These are phyloP conservation scores for Corvus cornix DNA, from an alignment of 2,113 vertebrate genomes.

Conservation along the genomic window DNA sequence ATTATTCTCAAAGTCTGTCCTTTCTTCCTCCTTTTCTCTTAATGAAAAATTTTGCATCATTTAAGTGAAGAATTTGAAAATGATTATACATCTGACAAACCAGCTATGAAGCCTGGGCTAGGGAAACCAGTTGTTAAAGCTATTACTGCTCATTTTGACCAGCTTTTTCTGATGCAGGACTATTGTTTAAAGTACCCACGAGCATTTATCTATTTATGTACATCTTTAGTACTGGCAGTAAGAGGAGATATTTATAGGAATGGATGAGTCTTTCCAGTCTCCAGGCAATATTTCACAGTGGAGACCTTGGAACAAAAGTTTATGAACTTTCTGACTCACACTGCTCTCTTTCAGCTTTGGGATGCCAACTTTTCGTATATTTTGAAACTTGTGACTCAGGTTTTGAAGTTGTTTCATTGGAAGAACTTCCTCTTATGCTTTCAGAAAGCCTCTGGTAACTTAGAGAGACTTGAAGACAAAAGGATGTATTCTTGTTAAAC, in stretches of 20 bases:
- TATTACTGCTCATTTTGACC: background rate
- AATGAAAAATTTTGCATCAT: background rate
- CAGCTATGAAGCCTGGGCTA: background rate
- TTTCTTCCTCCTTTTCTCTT: background rate
- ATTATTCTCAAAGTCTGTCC: background rate
- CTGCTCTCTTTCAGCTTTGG: background rate
- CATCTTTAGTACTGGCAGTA: background rate
- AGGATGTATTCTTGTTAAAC: background rate
- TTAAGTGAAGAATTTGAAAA: background rate
- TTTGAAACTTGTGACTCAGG: background rate
- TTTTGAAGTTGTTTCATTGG: background rate
- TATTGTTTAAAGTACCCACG: background rate
- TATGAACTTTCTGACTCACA: background rate
- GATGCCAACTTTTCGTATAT: background rate
- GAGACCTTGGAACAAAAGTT: slow-evolving; percentile 8
- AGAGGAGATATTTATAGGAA: slow-evolving; percentile 23
- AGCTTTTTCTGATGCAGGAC: background rate
- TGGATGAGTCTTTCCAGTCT: background rate
- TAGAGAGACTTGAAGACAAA: background rate
- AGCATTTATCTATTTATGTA: background rate
- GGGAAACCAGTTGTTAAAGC: background rate
- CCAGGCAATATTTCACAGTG: background rate
- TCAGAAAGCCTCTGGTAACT: background rate
- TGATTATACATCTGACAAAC: background rate
- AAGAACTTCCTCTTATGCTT: background rate